These are phyloP conservation scores for Alcis repandata DNA, from an alignment of 2,888 invertebrate species.

Conservation along the genomic window DNA sequence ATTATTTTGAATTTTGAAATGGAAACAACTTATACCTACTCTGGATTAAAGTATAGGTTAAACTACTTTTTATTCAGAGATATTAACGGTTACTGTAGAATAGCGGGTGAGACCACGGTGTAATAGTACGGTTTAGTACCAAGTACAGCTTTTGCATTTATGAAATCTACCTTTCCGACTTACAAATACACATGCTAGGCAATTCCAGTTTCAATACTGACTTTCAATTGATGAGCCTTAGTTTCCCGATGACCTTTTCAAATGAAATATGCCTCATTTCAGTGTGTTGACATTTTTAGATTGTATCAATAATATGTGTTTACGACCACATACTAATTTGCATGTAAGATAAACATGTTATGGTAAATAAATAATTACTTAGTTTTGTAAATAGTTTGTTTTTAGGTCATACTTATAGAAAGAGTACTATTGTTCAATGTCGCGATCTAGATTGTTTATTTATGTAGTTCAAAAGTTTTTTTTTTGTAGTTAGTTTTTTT, in stretches of 20 bases:
- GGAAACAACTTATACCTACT: too few species aligned
- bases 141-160: not conserved
- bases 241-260: conserved; percentile 37
- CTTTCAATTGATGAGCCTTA: conserved; percentile 38
- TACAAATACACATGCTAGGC: conserved; percentile 26
- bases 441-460: not conserved
- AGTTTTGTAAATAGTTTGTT: not conserved
- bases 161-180: conserved; percentile 27
- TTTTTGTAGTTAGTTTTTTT: too few species aligned
- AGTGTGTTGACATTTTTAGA: conserved; percentile 37
- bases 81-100: too few species aligned
- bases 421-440: not conserved
- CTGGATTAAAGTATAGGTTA: too few species aligned
- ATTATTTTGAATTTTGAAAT: too few species aligned
- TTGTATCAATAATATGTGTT: conserved; percentile 33
- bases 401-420: not conserved
- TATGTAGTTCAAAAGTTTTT: too few species aligned
- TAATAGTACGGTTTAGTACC: too few species aligned
- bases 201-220: conserved; percentile 38
- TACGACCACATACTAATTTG: conserved; percentile 15
- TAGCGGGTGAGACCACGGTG: too few species aligned
- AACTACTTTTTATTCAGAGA: too few species aligned
- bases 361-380: conserved; percentile 1
- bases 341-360: not conserved
- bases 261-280: conserved; percentile 38